A percentile compares a stretch with the other conserved stretches of the same genome.
Evolutionary conservation across 2,888 invertebrate genomes (phyloP).

Genomic region (Ornithoptera alexandrae): DNA sequence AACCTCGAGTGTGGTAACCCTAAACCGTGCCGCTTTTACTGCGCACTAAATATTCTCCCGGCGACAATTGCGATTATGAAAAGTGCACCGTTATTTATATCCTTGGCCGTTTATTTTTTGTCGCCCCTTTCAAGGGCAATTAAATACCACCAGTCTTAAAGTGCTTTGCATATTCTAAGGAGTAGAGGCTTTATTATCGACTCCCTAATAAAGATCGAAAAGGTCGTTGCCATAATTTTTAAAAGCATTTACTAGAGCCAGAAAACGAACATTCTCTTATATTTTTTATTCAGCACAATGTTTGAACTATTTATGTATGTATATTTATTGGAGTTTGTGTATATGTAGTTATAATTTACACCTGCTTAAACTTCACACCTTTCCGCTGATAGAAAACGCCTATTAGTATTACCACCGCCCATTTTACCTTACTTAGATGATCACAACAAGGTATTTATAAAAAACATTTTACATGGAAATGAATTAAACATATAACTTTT

Average conservation of each 20-base stretch:
- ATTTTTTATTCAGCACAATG: not conserved
- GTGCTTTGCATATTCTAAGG: slow-evolving; percentile 72
- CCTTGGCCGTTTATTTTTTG: slow-evolving; percentile 75
- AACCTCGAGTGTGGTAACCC: slow-evolving; percentile 24
- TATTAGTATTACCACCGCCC: too few species aligned
- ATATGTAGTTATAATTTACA: too few species aligned
- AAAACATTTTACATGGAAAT: too few species aligned
- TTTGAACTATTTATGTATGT: not conserved
- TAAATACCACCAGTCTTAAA: slow-evolving; percentile 77
- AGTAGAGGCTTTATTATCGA: slow-evolving; percentile 57
- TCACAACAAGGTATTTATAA: too few species aligned
- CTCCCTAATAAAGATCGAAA: slow-evolving; percentile 70
- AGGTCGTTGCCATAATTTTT: slow-evolving; percentile 45
- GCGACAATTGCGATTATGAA: slow-evolving; percentile 81
- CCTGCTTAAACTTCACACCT: too few species aligned
- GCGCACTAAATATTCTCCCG: slow-evolving; percentile 80
- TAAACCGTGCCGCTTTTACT: slow-evolving; percentile 63
- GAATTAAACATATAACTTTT: too few species aligned
- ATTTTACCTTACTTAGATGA: too few species aligned
- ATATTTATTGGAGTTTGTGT: slow-evolving; percentile 34
- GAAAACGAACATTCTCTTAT: not conserved
- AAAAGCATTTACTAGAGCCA: slow-evolving; percentile 14
- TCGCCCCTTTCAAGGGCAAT: slow-evolving; percentile 80
- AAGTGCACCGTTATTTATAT: slow-evolving; percentile 80
- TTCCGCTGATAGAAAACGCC: too few species aligned